Evolutionary conservation across 2,113 vertebrate genomes (phyloP), one percentile per base, ranked within the genome.

Genomic region (Solea solea): DNA sequence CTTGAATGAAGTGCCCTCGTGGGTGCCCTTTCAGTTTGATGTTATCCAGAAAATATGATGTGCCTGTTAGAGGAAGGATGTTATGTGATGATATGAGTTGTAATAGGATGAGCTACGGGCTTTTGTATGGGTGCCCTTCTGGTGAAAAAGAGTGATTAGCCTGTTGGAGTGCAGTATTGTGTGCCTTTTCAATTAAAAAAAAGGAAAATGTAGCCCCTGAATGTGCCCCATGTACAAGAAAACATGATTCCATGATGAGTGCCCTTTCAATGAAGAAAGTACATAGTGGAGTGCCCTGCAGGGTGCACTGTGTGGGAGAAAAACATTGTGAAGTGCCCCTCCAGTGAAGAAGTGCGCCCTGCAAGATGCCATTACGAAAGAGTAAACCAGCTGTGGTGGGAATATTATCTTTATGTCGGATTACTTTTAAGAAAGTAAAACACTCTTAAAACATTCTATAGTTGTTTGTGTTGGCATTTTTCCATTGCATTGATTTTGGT

Each of bases 1-100:
- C 58, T 61, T 12, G 25, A 46, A 39, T 56, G 54, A 56, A 56
- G 27, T 49, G 60, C 25, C 60, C 45, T 63, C 45, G 12, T 39
- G 8, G 14, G 59, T 61, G 16, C 44, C 21, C 59, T 48, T 48
- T 27, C 12, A 48, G 11, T 62, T 8, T n/a, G 61, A 63, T 50
- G 27, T 12, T 16, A 34, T 28, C 25, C 25, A 16, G 9, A 63
- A 63, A 40, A 39, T 7, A 50, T 50, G 46, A 49, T 49, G 1
- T 53, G 63, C 49, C 49, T 16, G 52, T 52, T 53, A 52, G 25
- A 15, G 42, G 16, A 53, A 52, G 34, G 34, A 51, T 50, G 11
- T 64, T 12, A 51, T 25, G 28, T n/a, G 51, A 34, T 34, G 34
- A 34, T 34, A 4, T 50, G 59, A 28, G 59, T 14, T 62, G 25